Evolutionary conservation across 2,888 invertebrate species (phyloP).

Genomic region (Steinernema hermaphroditum): DNA sequence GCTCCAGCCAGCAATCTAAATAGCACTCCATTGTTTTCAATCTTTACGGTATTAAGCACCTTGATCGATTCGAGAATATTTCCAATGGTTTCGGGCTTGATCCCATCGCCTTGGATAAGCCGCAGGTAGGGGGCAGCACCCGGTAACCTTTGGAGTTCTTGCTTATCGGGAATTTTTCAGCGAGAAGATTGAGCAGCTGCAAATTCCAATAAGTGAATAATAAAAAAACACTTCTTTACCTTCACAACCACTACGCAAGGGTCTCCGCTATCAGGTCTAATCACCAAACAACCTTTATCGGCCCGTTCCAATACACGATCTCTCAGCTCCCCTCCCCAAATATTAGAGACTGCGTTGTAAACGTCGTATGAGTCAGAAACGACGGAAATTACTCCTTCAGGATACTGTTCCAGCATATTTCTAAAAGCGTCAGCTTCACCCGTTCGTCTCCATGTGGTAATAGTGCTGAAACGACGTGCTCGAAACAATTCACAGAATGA

Average conservation of each 20-base stretch:
- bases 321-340: constrained; percentile 69
- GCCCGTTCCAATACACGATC: constrained; percentile 60
- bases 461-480: constrained; percentile 67
- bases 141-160: constrained; percentile 69
- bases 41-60: constrained; percentile 35
- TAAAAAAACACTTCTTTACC: constrained; percentile 54
- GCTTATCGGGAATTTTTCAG: constrained; percentile 67
- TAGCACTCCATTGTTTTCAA: not conserved
- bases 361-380: constrained; percentile 70
- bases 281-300: constrained; percentile 67
- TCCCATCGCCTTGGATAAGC: constrained; percentile 70
- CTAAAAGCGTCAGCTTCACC: constrained; percentile 66
- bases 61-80: constrained; percentile 67
- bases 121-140: constrained; percentile 68
- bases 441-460: constrained; percentile 69
- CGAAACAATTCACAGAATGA: too few relatives aligned
- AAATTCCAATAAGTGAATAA: not conserved
- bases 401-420: constrained; percentile 69
- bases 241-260: constrained; percentile 68
- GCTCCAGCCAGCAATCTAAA: constrained; percentile 66
- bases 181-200: constrained; percentile 69
- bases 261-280: constrained; percentile 70
- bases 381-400: constrained; percentile 55
- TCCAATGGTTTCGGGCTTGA: constrained; percentile 68
- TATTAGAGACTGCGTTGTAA: constrained; percentile 68